phyloP scores from a whole-genome alignment of 2,888 invertebrate genomes.

The Busseola fusca region DNA sequence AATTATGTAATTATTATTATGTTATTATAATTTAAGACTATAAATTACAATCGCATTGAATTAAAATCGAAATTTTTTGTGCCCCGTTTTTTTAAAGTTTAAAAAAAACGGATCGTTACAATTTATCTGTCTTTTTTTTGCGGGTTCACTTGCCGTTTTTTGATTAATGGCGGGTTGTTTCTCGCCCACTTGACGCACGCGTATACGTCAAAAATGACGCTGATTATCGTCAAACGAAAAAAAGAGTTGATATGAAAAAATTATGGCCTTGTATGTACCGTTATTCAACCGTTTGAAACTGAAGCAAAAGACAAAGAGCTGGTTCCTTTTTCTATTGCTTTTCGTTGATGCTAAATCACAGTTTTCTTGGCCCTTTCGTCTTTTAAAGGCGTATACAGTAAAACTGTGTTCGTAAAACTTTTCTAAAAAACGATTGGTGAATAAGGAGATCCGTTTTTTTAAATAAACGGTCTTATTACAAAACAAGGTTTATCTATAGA shows the following conservation, averaged over 20 bases:
- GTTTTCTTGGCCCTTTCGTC: neutral
- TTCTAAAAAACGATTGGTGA: neutral
- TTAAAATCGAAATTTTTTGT: conserved; percentile 7
- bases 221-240: too few species aligned
- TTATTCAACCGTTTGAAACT: too few species aligned
- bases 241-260: too few species aligned
- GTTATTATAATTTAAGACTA: conserved; percentile 37
- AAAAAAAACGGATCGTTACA: neutral
- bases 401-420: neutral
- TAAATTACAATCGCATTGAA: conserved; percentile 19
- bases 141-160: neutral
- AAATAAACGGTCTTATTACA: neutral
- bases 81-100: conserved; percentile 17
- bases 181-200: too few species aligned
- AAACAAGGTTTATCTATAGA: too few species aligned
- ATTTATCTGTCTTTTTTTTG: neutral
- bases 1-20: conserved; percentile 32
- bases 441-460: neutral
- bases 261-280: too few species aligned
- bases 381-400: neutral
- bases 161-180: neutral
- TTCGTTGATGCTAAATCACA: neutral
- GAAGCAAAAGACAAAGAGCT: too few species aligned
- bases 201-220: too few species aligned
- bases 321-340: neutral